Percentiles rank a stretch among this genome's conserved stretches.
phyloP scores from a whole-genome alignment of 2,113 vertebrate genomes.

The Ia io region DNA sequence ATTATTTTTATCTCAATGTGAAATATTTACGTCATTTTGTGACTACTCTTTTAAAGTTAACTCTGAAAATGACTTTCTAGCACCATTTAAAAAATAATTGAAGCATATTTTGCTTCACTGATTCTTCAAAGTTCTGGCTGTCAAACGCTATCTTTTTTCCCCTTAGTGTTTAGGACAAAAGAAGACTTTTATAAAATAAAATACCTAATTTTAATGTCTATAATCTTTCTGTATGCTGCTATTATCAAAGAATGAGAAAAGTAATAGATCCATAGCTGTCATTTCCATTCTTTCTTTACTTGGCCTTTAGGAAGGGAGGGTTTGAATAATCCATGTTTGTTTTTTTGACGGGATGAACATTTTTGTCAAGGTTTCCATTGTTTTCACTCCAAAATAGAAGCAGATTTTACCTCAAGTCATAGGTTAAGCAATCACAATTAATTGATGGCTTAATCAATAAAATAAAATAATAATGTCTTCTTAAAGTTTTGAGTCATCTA shows the following conservation, averaged over 20 bases:
- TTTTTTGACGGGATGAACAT: neutral
- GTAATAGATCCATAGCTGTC: neutral
- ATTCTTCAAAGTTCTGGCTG: slow-evolving; percentile 28
- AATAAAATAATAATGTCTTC: neutral
- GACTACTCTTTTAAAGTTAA: neutral
- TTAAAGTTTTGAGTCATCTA: slow-evolving; percentile 21
- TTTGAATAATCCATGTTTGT: neutral
- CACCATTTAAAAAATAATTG: slow-evolving; percentile 33
- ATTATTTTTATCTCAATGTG: slow-evolving; percentile 35
- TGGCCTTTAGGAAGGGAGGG: neutral
- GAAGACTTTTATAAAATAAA: slow-evolving; percentile 53
- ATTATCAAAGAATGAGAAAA: slow-evolving; percentile 11
- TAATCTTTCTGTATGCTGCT: neutral
- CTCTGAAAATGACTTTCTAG: slow-evolving; percentile 30
- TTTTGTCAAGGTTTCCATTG: neutral
- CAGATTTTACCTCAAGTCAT: slow-evolving; percentile 32
- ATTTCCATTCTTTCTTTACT: neutral
- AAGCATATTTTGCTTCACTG: slow-evolving; percentile 54
- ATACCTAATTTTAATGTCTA: neutral
- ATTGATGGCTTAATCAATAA: neutral
- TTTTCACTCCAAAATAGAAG: slow-evolving; percentile 16
- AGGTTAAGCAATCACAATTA: neutral
- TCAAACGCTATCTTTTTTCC: slow-evolving; percentile 17
- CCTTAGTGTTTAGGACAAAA: neutral
- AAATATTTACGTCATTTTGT: slow-evolving; percentile 25